Conservation (phyloP, 2,888 invertebrate genomes). For the Epistrophe grossulariae region DNA sequence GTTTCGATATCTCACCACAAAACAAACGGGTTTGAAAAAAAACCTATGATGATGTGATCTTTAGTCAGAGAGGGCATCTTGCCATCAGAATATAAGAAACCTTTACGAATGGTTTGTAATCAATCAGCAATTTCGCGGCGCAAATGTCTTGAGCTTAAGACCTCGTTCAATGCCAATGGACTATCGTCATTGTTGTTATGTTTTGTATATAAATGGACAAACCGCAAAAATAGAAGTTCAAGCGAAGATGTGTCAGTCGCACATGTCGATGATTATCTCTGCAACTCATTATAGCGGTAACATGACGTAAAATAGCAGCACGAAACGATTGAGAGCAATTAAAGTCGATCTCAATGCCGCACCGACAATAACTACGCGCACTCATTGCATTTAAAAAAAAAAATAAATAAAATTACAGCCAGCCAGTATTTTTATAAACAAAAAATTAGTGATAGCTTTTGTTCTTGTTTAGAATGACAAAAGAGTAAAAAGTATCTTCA, state of each 20-base stretch:
- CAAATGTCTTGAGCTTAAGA: conserved; percentile 36
- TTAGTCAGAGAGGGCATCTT: conserved; percentile 23
- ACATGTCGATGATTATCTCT: conserved; percentile 73
- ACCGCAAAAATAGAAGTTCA: conserved; percentile 40
- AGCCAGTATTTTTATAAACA: not conserved
- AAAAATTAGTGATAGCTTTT: conserved; percentile 17
- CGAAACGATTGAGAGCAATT: conserved; percentile 72
- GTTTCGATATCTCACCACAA: conserved; percentile 35
- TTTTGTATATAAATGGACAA: conserved; percentile 42
- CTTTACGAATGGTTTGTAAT: conserved; percentile 42
- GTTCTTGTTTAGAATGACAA: conserved; percentile 20
- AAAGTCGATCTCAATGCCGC: conserved; percentile 60
- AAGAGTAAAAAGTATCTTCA: not conserved
- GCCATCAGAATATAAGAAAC: conserved; percentile 25
- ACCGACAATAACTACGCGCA: conserved; percentile 24
- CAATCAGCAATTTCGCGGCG: conserved; percentile 68
- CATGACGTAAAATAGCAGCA: conserved; percentile 66
- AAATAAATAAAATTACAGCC: conserved; percentile 25
- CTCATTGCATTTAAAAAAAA: conserved; percentile 25
- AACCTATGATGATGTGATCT: conserved; percentile 62
- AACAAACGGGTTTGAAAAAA: conserved; percentile 51
- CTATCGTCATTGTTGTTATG: conserved; percentile 13
- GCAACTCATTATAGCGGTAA: conserved; percentile 75
- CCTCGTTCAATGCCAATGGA: conserved; percentile 67
- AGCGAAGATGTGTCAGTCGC: conserved; percentile 70